Evolutionary conservation across 2,888 invertebrate species (phyloP), one percentile per base, ranked within the genome.

Genomic region (Drosophila pseudotalamancana): DNA sequence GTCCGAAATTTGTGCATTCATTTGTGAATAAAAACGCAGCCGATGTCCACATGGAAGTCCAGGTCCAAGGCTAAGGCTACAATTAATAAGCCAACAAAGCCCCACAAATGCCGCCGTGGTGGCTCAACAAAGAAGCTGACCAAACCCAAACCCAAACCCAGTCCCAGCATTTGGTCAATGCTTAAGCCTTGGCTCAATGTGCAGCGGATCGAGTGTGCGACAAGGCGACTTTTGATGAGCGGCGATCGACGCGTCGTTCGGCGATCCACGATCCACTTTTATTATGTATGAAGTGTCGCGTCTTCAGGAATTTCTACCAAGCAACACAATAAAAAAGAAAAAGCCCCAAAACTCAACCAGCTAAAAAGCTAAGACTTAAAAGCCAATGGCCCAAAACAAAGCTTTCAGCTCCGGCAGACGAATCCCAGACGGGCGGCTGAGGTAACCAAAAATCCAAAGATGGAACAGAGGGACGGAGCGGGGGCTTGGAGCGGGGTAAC

Each of bases 231-330:
- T 64, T 59, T 73, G 65, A 55, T 56, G 65, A 63, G 45, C 63
- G 53, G 29, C 54, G 65, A 67, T 61, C 46, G 49, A 43, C 23
- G 39, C 57, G 46, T 37, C 42, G 48, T 40, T 62, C 70, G 70
- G 50, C 69, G 68, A 78, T 72, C 73, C 73, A 72, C 69, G 68
- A 78, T 72, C 73, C 73, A 72, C 73, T 88, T 78, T 87, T 87
- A 77, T 78, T 88, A 87, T 87, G 87, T 74, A 88, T 87, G 86
- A 82, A 88, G 87, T 87, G 87, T 88, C 77, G 85, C 82, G 81
- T 77, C 69, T 74, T 65, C 67, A 73, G 80, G 83, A 85, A 85
- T 85, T 72, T 86, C 69, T 64, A 39, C 59, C 53, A 48, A 55
- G 42, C 54, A 43, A 34, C 49, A n/a, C n/a, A n/a, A n/a, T n/a